Base-by-base conservation (phyloP, 2,113 vertebrate species). In the Trematomus loennbergii region DNA sequence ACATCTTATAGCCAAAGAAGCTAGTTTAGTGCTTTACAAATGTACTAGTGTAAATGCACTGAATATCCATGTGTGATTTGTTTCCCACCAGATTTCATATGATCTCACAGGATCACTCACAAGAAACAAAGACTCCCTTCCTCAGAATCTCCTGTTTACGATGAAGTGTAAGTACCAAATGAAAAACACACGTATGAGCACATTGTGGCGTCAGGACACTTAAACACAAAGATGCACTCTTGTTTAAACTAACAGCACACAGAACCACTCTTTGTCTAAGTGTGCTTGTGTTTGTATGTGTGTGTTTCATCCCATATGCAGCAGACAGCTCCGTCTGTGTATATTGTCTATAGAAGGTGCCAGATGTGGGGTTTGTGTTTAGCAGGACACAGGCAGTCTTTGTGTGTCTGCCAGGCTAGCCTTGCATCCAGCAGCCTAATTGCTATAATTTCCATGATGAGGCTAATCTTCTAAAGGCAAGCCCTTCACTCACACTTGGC, bases 71-170 rank as follows among this genome's bases (percentile, higher is more conserved):
- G 36, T 75, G 20, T 70, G 33, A 45, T 88, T 33, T 93, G 25
- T 71, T 72, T 89, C 45, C 52, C 93, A 90, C 9, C 84, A 99
- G 98, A 95, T 98, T 78, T 97, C 94, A 58, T 99, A 99, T 62
- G 96, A 98, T 89, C 95, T 97, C 84, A 95, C 91, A 49, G 97
- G 97, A 87, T 96, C 95, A 0, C 89, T 96, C 92, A 95, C 95
- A 82, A 97, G 95, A 94, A 99, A 99, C 93, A 98, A 96, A 93
- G 97, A 98, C 91, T 93, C 94, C 59, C 94, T 99, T 84, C 97
- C 98, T 60, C 98, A 98, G 94, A 99, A 96, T 93, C 96, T 99
- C 82, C 9, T 97, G 58, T 96, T 97, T 92, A 95, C 96, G 54
- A 97, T 99, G 96, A 99, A 99, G 95, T 97, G 98, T 99, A 96